These are phyloP conservation scores for Geococcyx californianus DNA, from an alignment of 2,113 vertebrate species.

Conservation along the genomic window DNA sequence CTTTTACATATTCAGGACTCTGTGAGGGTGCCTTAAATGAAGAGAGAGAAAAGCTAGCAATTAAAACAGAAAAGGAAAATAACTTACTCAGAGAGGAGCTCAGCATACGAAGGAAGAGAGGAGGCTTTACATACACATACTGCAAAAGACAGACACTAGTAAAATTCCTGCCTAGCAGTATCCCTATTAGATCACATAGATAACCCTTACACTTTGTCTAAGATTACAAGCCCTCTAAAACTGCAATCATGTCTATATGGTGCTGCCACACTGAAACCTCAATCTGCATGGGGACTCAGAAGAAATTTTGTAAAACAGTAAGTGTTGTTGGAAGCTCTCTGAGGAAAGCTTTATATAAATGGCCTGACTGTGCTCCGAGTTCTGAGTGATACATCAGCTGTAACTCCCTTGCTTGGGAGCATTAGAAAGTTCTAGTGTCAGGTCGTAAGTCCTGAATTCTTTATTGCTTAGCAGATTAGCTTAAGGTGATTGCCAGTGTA, in stretches of 20 bases:
- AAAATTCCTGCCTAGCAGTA: neutral
- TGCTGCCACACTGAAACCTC: neutral
- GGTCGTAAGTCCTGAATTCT: neutral
- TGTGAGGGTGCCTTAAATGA: neutral
- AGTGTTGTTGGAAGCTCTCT: neutral
- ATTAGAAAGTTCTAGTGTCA: neutral
- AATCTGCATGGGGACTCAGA: neutral
- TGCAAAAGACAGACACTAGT: neutral
- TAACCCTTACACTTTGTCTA: neutral
- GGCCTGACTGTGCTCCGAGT: neutral
- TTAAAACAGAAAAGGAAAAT: conserved; percentile 7
- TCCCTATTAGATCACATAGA: neutral
- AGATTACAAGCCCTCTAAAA: neutral
- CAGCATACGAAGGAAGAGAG: neutral
- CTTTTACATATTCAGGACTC: neutral
- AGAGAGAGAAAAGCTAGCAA: neutral
- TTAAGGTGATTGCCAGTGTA: neutral
- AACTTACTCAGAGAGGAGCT: neutral
- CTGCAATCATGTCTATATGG: neutral
- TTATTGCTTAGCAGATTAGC: neutral
- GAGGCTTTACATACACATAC: neutral
- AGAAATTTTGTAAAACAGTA: neutral
- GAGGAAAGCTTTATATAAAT: neutral
- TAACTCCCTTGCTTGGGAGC: neutral
- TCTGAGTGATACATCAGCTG: neutral